Percentiles rank a stretch among this genome's conserved stretches.
Evolutionary conservation across 2,888 invertebrate genomes (phyloP).

Genomic region (Cloeon dipterum): DNA sequence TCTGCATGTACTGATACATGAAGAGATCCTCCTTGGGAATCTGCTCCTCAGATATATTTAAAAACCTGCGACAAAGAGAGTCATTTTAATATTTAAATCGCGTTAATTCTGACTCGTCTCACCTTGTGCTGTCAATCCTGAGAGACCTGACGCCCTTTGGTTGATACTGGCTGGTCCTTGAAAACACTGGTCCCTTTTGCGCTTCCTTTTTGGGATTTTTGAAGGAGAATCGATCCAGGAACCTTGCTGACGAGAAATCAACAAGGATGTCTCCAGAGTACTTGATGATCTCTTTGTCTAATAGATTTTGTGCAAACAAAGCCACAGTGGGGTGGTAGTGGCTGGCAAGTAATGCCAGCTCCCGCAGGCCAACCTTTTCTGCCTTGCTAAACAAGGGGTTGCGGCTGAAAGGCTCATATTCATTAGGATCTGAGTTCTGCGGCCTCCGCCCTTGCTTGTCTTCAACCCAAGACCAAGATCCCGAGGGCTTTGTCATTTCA

Average conservation of each 20-base stretch:
- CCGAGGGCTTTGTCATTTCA: no score
- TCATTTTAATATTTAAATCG: no score
- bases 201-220: background rate
- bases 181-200: no score
- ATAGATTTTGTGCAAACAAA: constrained; percentile 59
- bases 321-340: constrained; percentile 87
- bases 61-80: no score
- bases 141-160: no score
- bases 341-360: constrained; percentile 40
- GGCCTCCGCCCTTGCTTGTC: background rate
- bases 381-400: constrained; percentile 75
- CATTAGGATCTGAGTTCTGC: constrained; percentile 12
- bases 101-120: no score
- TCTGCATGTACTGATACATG: constrained; percentile 7
- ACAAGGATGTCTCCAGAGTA: constrained; percentile 86
- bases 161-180: no score
- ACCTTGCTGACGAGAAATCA: constrained; percentile 76
- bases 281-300: constrained; percentile 43
- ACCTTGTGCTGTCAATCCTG: no score
- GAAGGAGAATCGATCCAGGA: constrained; percentile 86
- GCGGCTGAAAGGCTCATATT: constrained; percentile 44
- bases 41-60: constrained; percentile 12
- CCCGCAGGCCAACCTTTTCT: constrained; percentile 41
- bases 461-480: no score
- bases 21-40: constrained; percentile 10